Evolutionary conservation across 2,888 invertebrate genomes (phyloP).

Genomic region (Xestia xanthographa): DNA sequence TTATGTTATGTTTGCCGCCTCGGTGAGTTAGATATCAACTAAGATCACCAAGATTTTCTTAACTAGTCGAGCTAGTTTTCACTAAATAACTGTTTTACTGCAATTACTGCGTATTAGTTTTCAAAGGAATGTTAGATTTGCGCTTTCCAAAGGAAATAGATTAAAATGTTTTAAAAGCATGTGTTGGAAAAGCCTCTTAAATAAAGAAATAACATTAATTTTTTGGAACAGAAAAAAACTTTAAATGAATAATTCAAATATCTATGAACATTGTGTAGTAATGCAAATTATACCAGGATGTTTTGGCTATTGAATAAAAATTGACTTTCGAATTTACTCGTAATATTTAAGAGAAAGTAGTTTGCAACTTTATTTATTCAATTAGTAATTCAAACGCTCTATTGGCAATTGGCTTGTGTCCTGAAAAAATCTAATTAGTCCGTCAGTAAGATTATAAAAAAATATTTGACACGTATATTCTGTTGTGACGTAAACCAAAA

Average conservation of each 20-base stretch:
- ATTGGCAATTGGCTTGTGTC: too few species aligned
- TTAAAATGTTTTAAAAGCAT: not conserved
- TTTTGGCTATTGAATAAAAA: slow-evolving; percentile 14
- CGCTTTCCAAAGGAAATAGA: slow-evolving; percentile 17
- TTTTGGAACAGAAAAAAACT: not conserved
- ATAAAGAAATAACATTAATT: not conserved
- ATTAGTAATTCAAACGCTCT: not conserved
- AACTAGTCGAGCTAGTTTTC: slow-evolving; percentile 35
- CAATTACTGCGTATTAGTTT: slow-evolving; percentile 12
- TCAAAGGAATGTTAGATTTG: not conserved
- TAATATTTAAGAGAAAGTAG: slow-evolving; percentile 44
- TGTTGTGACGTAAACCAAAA: too few species aligned
- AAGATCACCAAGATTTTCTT: slow-evolving; percentile 18
- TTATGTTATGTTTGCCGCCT: slow-evolving; percentile 16
- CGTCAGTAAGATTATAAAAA: too few species aligned
- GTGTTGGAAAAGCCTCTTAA: not conserved
- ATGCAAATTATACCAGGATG: slow-evolving; percentile 3
- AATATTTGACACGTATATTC: too few species aligned
- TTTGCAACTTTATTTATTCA: not conserved
- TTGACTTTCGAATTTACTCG: slow-evolving; percentile 30
- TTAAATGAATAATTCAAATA: not conserved
- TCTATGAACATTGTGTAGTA: not conserved
- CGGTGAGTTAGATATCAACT: slow-evolving; percentile 4
- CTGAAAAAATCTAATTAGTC: too few species aligned
- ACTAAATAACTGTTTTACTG: slow-evolving; percentile 19